Evolutionary conservation across 2,888 invertebrate species (phyloP), one percentile per base, ranked within the genome.

Genomic region (Diarsia mendica): DNA sequence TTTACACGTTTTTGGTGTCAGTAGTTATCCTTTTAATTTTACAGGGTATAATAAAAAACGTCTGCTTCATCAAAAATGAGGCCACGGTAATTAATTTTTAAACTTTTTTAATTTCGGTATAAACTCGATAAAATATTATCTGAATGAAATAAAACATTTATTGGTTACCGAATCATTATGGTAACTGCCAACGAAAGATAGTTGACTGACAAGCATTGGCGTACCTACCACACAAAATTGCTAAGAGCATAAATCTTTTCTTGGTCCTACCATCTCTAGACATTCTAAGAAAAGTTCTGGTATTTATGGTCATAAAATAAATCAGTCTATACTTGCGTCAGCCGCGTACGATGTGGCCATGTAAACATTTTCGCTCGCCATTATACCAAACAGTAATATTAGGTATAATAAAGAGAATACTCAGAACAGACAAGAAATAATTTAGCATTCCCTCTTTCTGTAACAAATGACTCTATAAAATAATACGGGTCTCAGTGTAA

Each of bases 381-480:
- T 83, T 65, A 66, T 51, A 68, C 67, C 72, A 80, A 67, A 39
- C 60, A 66, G 63, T 75, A 67, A 77, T 77, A 75, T 65, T 61
- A 53, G 66, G 65, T 61, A 73, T 72, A 73, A 70, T 79, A 73
- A 75, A 79, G 73, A 67, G 46, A 74, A 83, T 53, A 67, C 70
- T 58, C 23, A 39, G 53, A 70, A 79, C 72, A 83, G 67, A 74
- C 75, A 80, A 73, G 65, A 73, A 73, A 83, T 80, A 86, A 88
- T 84, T 85, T 83, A 86, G 67, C 77, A 75, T 79, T 69, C 79
- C 72, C 66, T 82, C 68, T 87, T 85, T 69, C 58, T 61, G 80
- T 82, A 84, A 88, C 82, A 87, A 90, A 90, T 87, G 81, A 79
- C 67, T 82, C 79, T 80, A 86, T 88, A 88, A 89, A 89, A 88